Conservation (phyloP, 37 sponge, comb jelly and placozoan genomes). For the Diacarnus erythraeanus region DNA sequence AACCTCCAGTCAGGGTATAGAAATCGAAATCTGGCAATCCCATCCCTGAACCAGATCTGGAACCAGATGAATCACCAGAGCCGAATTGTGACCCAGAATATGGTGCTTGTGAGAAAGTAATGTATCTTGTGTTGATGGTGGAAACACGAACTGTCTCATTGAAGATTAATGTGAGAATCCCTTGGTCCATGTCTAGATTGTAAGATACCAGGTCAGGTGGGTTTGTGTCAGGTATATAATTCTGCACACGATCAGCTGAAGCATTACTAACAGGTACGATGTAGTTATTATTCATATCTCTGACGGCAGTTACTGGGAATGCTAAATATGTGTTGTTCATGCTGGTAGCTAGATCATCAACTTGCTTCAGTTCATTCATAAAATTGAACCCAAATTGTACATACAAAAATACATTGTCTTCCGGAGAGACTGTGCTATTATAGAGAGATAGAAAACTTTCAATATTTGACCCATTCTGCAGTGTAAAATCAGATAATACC, state of each 20-base stretch:
- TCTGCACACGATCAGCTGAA: constrained; percentile 37
- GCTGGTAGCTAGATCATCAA: constrained; percentile 52
- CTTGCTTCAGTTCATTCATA: constrained; percentile 69
- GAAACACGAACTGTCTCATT: constrained; percentile 82
- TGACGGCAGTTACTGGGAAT: constrained; percentile 50
- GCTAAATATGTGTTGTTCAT: constrained; percentile 63
- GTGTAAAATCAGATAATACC: constrained; percentile 30
- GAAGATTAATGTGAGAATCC: constrained; percentile 64
- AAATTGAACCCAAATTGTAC: constrained; percentile 66
- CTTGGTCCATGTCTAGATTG: constrained; percentile 82
- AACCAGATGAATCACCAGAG: neutral
- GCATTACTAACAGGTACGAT: constrained; percentile 47
- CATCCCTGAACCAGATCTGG: constrained; percentile 10
- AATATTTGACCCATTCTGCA: constrained; percentile 49
- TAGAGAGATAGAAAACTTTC: constrained; percentile 45
- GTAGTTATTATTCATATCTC: constrained; percentile 79
- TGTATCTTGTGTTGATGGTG: constrained; percentile 46
- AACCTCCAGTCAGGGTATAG: constrained; percentile 77
- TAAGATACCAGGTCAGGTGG: constrained; percentile 55
- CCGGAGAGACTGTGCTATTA: constrained; percentile 38
- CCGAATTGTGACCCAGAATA: constrained; percentile 6
- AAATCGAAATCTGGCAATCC: constrained; percentile 12
- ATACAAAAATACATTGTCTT: constrained; percentile 42
- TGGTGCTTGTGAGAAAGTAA: constrained; percentile 52
- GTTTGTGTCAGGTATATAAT: constrained; percentile 67